phyloP scores from a whole-genome alignment of 2,113 vertebrate species.

The Catagonus wagneri region DNA sequence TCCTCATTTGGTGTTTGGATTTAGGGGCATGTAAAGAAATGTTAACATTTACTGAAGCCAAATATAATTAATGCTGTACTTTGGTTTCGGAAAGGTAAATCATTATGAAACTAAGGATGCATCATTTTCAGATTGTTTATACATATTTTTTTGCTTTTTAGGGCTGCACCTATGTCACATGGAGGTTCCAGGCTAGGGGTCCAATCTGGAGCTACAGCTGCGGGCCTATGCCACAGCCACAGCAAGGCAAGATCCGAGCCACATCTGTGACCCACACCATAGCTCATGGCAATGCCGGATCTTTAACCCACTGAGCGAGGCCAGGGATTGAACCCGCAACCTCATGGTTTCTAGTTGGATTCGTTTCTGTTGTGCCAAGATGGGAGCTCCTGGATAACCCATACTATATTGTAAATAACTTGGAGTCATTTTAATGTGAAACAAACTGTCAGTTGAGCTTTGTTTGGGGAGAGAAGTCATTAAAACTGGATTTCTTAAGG shows the following conservation, averaged over 20 bases:
- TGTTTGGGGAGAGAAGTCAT: constrained; percentile 35
- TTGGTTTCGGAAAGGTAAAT: constrained; percentile 49
- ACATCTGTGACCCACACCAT: no score
- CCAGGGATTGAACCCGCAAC: no score
- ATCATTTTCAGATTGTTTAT: constrained; percentile 54
- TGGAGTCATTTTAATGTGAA: constrained; percentile 37
- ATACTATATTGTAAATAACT: constrained; percentile 16
- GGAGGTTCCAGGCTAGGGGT: no score
- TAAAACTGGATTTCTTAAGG: constrained; percentile 49
- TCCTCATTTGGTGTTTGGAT: constrained; percentile 56
- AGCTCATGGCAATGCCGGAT: no score
- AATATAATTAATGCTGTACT: constrained; percentile 56
- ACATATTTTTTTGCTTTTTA: no score
- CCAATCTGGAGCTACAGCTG: no score
- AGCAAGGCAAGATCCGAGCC: no score
- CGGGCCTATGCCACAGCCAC: no score
- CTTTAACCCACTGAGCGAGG: no score
- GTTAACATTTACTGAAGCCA: constrained; percentile 64
- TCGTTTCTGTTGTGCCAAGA: no score
- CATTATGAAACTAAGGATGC: constrained; percentile 26
- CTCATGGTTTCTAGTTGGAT: no score
- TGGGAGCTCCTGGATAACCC: neutral
- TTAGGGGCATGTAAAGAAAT: constrained; percentile 53
- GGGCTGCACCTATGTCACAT: no score
- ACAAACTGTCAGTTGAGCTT: constrained; percentile 9